phyloP scores from a whole-genome alignment of 2,797 vertebrate species.

The Loriculus beryllinus region DNA sequence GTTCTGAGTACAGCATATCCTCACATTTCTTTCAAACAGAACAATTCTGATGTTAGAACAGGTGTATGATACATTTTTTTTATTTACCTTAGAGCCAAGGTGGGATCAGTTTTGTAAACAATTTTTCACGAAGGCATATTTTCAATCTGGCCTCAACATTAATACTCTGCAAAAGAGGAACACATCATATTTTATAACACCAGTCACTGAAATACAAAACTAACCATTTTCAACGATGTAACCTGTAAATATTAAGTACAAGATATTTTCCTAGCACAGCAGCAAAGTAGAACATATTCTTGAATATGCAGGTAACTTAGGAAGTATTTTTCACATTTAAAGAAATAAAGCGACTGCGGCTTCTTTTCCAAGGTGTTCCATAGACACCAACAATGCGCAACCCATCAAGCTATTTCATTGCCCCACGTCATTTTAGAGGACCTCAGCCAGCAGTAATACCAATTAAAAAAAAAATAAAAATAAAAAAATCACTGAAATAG shows the following conservation, averaged over 20 bases:
- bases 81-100: slow-evolving; percentile 19
- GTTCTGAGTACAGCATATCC: not conserved
- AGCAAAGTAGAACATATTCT: not conserved
- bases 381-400: not conserved
- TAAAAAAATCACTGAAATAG: not conserved
- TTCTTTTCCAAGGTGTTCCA: not conserved
- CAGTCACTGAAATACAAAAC: not conserved
- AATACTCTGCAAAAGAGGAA: slow-evolving; percentile 38
- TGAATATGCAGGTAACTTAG: not conserved
- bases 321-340: not conserved
- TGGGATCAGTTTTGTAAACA: not conserved
- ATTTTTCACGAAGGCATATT: slow-evolving; percentile 13
- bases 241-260: not conserved
- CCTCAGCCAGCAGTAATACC: not conserved
- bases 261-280: not conserved
- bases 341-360: not conserved
- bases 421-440: not conserved
- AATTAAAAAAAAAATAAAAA: not conserved
- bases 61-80: not conserved
- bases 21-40: not conserved
- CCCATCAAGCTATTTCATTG: not conserved
- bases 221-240: not conserved
- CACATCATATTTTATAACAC: not conserved
- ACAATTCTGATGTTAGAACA: not conserved
- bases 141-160: not conserved